phyloP scores from a whole-genome alignment of 2,888 invertebrate species.

The Malacosoma neustria region DNA sequence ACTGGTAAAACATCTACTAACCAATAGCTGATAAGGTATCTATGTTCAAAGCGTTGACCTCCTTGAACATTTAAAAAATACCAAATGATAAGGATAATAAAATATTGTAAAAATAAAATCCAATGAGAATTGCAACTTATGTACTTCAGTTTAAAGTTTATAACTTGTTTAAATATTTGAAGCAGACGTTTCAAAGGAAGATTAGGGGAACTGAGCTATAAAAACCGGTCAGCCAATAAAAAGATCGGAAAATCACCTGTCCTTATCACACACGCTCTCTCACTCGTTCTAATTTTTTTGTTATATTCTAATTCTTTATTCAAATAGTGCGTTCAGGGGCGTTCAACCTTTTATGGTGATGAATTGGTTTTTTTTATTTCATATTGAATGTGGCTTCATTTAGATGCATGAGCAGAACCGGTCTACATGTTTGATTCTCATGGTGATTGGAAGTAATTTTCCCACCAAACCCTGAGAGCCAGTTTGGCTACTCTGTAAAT shows the following conservation, averaged over 20 bases:
- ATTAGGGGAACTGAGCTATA: conserved; percentile 74
- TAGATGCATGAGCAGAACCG: conserved; percentile 8
- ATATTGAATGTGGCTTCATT: no score
- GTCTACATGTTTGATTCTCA: no score
- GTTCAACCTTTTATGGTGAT: conserved; percentile 45
- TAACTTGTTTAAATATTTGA: conserved; percentile 63
- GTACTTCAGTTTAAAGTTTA: conserved; percentile 21
- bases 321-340: conserved; percentile 60
- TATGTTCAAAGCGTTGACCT: background rate
- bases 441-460: no score
- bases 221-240: conserved; percentile 70
- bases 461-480: no score
- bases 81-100: background rate
- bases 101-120: background rate
- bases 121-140: background rate
- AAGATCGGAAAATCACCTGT: conserved; percentile 30
- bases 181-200: conserved; percentile 71
- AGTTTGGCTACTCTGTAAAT: no score
- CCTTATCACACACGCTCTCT: conserved; percentile 39
- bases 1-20: background rate
- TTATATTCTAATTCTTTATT: conserved; percentile 70
- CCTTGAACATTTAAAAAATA: background rate
- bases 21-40: background rate
- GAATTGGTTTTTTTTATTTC: conserved; percentile 11
- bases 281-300: conserved; percentile 71